Percentiles rank a stretch among this genome's conserved stretches.
Conservation (phyloP, 2,797 vertebrate genomes). For the Gymnopithys bicolor region DNA sequence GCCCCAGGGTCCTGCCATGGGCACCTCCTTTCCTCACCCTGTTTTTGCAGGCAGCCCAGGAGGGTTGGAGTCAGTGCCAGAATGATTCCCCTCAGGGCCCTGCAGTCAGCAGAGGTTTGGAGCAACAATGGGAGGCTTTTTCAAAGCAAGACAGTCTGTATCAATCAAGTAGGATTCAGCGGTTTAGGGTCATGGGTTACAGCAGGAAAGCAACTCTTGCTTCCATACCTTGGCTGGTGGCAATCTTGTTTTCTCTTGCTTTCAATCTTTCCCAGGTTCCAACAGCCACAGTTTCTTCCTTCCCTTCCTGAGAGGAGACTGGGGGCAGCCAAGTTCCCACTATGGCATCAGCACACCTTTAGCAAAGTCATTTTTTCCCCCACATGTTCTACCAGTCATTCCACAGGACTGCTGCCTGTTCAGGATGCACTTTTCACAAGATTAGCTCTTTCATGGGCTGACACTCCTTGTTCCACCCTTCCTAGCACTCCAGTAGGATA, state of each 20-base stretch:
- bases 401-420: neutral
- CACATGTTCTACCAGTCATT: neutral
- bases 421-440: neutral
- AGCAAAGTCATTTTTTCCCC: neutral
- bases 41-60: neutral
- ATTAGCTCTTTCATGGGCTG: neutral
- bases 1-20: rapidly evolving
- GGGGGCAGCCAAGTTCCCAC: neutral
- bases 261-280: neutral
- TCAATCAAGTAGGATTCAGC: neutral
- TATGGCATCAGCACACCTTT: neutral
- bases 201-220: neutral
- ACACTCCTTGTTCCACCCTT: neutral
- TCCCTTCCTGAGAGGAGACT: neutral
- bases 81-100: neutral
- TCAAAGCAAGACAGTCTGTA: neutral
- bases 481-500: neutral
- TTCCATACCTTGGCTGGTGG: neutral
- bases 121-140: neutral
- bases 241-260: neutral
- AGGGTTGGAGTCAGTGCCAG: neutral
- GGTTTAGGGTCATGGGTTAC: neutral
- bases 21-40: neutral
- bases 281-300: neutral
- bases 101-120: neutral